phyloP scores from a whole-genome alignment of 2,113 vertebrate genomes.

The Gobius niger region DNA sequence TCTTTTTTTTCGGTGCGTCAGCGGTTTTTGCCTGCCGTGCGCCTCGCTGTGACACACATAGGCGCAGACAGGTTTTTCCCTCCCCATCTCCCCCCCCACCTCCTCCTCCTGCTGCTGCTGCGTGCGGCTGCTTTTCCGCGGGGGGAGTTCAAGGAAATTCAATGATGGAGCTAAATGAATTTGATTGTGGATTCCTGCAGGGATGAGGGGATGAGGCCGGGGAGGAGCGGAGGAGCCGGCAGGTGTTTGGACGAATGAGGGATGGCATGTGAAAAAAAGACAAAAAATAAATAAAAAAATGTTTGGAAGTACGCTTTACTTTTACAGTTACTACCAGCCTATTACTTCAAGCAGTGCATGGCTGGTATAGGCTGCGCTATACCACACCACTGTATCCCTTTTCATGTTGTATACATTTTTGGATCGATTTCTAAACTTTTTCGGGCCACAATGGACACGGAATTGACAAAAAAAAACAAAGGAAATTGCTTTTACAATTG shows the following conservation, averaged over 20 bases:
- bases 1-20: conserved; percentile 66
- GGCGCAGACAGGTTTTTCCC: conserved; percentile 5
- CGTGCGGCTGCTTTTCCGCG: background rate
- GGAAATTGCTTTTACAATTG: too few relatives aligned
- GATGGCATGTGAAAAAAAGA: background rate
- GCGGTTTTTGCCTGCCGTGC: conserved; percentile 54
- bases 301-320: too few relatives aligned
- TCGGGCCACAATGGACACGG: too few relatives aligned
- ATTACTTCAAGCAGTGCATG: too few relatives aligned
- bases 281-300: too few relatives aligned
- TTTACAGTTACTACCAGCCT: too few relatives aligned
- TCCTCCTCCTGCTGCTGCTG: too few relatives aligned
- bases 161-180: conserved; percentile 6
- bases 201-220: background rate
- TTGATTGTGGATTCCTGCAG: conserved; percentile 3
- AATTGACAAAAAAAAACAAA: too few relatives aligned
- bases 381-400: too few relatives aligned
- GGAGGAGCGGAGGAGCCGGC: background rate
- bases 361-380: too few relatives aligned
- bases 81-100: background rate
- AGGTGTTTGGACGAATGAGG: background rate
- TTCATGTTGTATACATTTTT: too few relatives aligned
- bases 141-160: conserved; percentile 4
- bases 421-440: too few relatives aligned
- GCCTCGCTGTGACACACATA: conserved; percentile 15